phyloP scores from a whole-genome alignment of 2,888 invertebrate genomes.

The Callyntrura sp. region DNA sequence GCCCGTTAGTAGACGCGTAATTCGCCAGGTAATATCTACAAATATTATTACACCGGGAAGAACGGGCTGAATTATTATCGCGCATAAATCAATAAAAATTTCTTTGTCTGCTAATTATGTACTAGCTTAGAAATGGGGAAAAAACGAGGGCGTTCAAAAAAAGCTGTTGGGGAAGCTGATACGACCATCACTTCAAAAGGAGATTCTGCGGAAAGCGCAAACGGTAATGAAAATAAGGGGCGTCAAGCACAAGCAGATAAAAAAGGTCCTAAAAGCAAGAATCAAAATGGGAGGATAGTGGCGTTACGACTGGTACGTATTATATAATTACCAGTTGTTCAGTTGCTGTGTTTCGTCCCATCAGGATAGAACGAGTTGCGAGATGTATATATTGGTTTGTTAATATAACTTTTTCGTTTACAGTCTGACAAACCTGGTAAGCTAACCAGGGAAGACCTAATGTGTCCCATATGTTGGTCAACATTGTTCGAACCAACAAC shows the following conservation, averaged over 20 bases:
- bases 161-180: background rate
- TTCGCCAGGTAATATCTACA: too few species aligned
- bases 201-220: background rate
- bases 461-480: slow-evolving; percentile 93
- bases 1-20: too few species aligned
- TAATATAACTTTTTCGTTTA: background rate
- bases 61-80: too few species aligned
- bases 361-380: too few species aligned
- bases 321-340: background rate
- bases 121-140: too few species aligned
- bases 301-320: slow-evolving; percentile 7
- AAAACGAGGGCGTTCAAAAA: background rate
- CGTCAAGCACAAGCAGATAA: background rate
- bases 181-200: background rate
- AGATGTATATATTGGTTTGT: too few species aligned
- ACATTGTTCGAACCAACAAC: slow-evolving; percentile 93
- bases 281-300: background rate
- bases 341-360: too few species aligned
- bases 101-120: too few species aligned
- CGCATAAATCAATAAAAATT: too few species aligned
- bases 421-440: slow-evolving; percentile 62
- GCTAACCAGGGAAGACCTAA: slow-evolving; percentile 88
- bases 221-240: background rate
- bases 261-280: background rate
- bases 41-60: too few species aligned